These are phyloP conservation scores for Bellardia bayeri DNA, from an alignment of 2,888 invertebrate genomes.

Conservation along the genomic window DNA sequence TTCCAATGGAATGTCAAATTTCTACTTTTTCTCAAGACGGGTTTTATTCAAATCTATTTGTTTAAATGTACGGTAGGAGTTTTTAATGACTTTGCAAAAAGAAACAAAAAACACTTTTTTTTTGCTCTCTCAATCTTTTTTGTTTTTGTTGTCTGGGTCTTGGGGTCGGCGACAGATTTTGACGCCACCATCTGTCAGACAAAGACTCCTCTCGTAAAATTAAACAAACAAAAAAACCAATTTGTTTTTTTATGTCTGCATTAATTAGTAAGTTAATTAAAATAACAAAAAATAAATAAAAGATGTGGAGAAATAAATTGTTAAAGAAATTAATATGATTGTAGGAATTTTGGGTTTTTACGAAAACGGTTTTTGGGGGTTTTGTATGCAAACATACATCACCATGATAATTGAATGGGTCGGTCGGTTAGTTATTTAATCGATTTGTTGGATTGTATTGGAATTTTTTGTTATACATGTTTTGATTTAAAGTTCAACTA, in stretches of 20 bases:
- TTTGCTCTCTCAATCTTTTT: neutral
- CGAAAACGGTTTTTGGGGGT: neutral
- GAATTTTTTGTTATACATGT: neutral
- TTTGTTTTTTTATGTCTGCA: slow-evolving; percentile 15
- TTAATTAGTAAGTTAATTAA: slow-evolving; percentile 53
- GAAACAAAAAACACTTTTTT: neutral
- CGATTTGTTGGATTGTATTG: neutral
- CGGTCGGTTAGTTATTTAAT: slow-evolving; percentile 6
- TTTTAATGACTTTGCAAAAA: slow-evolving; percentile 20
- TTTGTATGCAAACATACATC: neutral
- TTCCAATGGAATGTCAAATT: slow-evolving; percentile 79
- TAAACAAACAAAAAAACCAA: neutral
- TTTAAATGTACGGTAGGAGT: neutral
- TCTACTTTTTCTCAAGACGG: slow-evolving; percentile 67
- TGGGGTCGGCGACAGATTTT: slow-evolving; percentile 21
- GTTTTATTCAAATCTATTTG: slow-evolving; percentile 16
- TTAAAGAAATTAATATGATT: slow-evolving; percentile 31
- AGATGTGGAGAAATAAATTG: neutral
- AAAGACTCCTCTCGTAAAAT: too few relatives aligned
- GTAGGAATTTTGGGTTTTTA: slow-evolving; percentile 58
- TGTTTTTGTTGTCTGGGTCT: neutral
- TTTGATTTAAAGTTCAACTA: too few relatives aligned
- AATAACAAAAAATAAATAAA: slow-evolving; percentile 34
- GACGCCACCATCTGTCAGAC: slow-evolving; percentile 27
- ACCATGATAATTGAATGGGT: neutral